Evolutionary conservation across 30 jellyfish, hydroid and myxozoan species (phyloP), one percentile per base, ranked within the genome.

Genomic region (Aurelia aurita complex sp. Pacific): DNA sequence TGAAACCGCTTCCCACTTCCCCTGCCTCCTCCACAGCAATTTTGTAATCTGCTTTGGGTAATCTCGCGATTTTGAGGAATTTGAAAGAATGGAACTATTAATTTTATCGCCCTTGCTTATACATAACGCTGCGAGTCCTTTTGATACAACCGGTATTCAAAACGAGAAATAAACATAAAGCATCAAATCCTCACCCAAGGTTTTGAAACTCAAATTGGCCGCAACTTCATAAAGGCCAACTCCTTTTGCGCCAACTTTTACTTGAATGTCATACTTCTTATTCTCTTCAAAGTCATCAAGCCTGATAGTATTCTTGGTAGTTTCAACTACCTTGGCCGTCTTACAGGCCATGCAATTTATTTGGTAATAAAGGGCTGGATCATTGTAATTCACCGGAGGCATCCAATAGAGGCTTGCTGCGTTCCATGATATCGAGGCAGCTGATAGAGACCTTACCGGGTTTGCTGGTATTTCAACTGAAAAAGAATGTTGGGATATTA

Each of bases 381-480:
- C 89, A 32, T 34, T 80, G 74, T 80, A 80, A 61, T 80, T 66
- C 2, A 15, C 5, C 23, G 89, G 89, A n/a, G 89, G 89, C 69
- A 64, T 33, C 89, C 89, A 80, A 32, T 33, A 46, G 29, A 80
- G 73, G 32, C 11, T 64, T 4, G 64, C 89, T 16, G 73, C 5
- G 11, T 67, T 67, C 89, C 89, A 80, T 19, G 67, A n/a, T 35
- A 80, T 38, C 18, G 68, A n/a, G 43, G 32, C 14, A 10, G 16
- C 67, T 19, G 81, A 61, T 18, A 80, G 46, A 10, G 46, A 42
- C 15, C 89, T 46, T 4, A 67, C 64, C 15, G 81, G 81, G 17
- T 82, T 43, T 34, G 82, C 67, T 80, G 89, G 89, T 42, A 66
- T 13, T 19, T n/a, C n/a, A 80, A 80, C 89, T 80, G 74, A 67